Conservation (phyloP, 2,888 invertebrate genomes). For the Polyploca ridens region DNA sequence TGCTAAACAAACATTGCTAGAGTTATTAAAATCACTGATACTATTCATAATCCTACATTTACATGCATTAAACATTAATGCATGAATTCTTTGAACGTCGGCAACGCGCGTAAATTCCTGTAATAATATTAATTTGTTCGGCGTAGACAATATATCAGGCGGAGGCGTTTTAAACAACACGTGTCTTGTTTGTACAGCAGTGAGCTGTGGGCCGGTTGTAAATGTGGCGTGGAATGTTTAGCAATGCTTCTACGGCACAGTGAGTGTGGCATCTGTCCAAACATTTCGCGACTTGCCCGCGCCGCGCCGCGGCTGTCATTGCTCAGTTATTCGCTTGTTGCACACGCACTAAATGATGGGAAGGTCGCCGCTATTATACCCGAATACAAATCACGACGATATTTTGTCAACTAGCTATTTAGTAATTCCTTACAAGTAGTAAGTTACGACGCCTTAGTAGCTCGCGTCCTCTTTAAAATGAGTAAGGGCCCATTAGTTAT, state of each 20-base stretch:
- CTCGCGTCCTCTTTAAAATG: background rate
- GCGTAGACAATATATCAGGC: constrained; percentile 54
- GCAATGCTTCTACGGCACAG: constrained; percentile 29
- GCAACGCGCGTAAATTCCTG: constrained; percentile 34
- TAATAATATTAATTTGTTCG: constrained; percentile 56
- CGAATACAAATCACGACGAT: constrained; percentile 14
- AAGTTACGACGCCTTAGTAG: background rate
- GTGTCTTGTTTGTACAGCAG: constrained; percentile 67
- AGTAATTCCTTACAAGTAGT: background rate
- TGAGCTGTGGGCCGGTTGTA: constrained; percentile 52
- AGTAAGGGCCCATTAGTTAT: constrained; percentile 26
- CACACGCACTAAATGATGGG: constrained; percentile 37
- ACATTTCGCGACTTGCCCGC: constrained; percentile 43
- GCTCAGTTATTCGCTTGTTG: constrained; percentile 55
- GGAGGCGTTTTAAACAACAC: constrained; percentile 63
- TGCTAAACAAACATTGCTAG: constrained; percentile 30
- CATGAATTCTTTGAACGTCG: constrained; percentile 18
- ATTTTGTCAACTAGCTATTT: background rate
- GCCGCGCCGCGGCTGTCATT: constrained; percentile 40
- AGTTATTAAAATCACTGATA: constrained; percentile 18
- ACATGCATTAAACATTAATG: background rate
- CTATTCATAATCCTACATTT: background rate
- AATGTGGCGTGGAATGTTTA: constrained; percentile 58
- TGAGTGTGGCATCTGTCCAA: constrained; percentile 63
- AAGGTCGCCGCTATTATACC: constrained; percentile 41